Evolutionary conservation across 2,888 invertebrate species (phyloP).

Genomic region (Chrysina gloriosa): DNA sequence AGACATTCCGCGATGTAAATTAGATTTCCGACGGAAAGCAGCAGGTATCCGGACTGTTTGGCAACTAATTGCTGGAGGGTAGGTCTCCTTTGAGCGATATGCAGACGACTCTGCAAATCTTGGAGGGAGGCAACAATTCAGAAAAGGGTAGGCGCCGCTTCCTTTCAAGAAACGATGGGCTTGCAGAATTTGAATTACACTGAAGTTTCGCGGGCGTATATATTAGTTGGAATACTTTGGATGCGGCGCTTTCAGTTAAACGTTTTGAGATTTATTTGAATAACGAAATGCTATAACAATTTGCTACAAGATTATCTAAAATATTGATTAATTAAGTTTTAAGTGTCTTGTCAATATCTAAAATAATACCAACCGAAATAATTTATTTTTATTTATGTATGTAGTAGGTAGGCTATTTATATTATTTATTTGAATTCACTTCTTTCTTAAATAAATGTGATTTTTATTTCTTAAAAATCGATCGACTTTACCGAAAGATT

Average conservation of each 20-base stretch:
- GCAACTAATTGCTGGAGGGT: slow-evolving; percentile 33
- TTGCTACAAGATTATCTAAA: too few species aligned
- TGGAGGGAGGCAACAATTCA: not conserved
- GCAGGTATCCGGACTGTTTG: slow-evolving; percentile 39
- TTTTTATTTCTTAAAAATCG: too few species aligned
- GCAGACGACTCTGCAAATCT: slow-evolving; percentile 29
- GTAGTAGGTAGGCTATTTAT: too few species aligned
- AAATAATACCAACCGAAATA: too few species aligned
- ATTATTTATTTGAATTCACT: too few species aligned
- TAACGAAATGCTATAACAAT: too few species aligned
- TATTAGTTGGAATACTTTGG: not conserved
- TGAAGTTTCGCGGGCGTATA: not conserved
- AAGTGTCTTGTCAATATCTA: too few species aligned
- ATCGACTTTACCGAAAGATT: too few species aligned
- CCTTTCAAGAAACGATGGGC: slow-evolving; percentile 18
- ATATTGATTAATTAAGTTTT: too few species aligned
- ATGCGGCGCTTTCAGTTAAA: not conserved
- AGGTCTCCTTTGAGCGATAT: slow-evolving; percentile 31
- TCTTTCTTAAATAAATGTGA: too few species aligned
- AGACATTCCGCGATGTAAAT: slow-evolving; percentile 37
- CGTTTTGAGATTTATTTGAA: too few species aligned
- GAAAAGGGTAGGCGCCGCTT: slow-evolving; percentile 2
- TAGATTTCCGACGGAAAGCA: slow-evolving; percentile 41
- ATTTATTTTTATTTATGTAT: too few species aligned
- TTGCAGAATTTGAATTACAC: slow-evolving; percentile 24